phyloP scores from a whole-genome alignment of 1,140 invertebrate genomes.

The Drosophila orosa region DNA sequence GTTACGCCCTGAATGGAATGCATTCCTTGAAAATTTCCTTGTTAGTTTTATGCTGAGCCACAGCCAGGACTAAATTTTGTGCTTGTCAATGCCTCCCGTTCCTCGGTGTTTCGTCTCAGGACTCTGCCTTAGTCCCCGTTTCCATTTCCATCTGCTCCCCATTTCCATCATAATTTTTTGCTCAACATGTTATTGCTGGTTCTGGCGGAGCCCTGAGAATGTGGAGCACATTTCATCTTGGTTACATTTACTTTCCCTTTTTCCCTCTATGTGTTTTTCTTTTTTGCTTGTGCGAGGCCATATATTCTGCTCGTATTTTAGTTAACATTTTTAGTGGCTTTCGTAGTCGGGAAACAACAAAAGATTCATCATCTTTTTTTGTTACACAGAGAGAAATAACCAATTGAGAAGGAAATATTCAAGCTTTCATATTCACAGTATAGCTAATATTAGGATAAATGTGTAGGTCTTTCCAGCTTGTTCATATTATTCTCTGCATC shows the following conservation, averaged over 20 bases:
- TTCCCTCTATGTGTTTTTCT: not conserved
- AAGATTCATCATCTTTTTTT: conserved; percentile 72
- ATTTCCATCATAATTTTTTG: conserved; percentile 61
- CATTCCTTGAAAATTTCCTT: conserved; percentile 27
- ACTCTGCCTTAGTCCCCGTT: conserved; percentile 32
- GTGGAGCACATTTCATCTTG: conserved; percentile 64
- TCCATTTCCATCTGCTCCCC: conserved; percentile 42
- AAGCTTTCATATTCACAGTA: not conserved
- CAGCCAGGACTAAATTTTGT: conserved; percentile 29
- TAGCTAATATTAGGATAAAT: not conserved
- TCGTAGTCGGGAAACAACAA: conserved; percentile 45
- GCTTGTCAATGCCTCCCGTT: conserved; percentile 38
- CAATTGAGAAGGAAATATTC: not conserved
- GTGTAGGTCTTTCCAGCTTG: not conserved
- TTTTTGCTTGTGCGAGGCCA: conserved; percentile 35
- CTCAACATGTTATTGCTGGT: conserved; percentile 55
- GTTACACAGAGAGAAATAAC: not conserved
- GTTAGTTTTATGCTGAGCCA: conserved; percentile 43
- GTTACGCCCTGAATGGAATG: conserved; percentile 36
- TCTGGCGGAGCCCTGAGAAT: conserved; percentile 13
- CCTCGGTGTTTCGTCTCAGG: conserved; percentile 1
- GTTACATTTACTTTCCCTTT: conserved; percentile 68
- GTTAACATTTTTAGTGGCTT: conserved; percentile 71
- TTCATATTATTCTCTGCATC: not conserved
- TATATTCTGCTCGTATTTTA: conserved; percentile 50